Percentiles rank a stretch among this genome's conserved stretches.
These are phyloP conservation scores for Loripinus fragilis DNA, from an alignment of 2,888 invertebrate genomes.

Conservation along the genomic window DNA sequence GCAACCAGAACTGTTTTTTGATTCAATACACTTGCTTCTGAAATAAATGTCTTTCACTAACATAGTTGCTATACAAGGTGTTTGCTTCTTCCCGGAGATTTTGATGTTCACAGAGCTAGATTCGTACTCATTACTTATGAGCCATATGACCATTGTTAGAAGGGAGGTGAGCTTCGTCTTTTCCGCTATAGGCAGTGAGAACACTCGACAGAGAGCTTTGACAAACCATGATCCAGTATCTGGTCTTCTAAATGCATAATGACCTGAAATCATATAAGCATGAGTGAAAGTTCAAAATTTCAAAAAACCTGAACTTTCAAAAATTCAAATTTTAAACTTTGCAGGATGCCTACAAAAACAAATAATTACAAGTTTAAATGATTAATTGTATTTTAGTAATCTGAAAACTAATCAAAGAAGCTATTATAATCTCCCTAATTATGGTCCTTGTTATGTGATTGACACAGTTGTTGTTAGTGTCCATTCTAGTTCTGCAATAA, in stretches of 20 bases:
- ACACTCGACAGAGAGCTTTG: constrained; percentile 58
- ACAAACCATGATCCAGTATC: constrained; percentile 69
- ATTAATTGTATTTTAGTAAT: no score
- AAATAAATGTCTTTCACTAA: constrained; percentile 67
- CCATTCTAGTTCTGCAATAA: no score
- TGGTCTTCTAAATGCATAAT: constrained; percentile 67
- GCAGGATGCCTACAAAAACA: no score
- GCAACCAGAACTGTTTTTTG: no score
- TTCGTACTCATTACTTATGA: constrained; percentile 56
- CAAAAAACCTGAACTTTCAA: no score
- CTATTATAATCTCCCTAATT: no score
- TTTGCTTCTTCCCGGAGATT: constrained; percentile 66
- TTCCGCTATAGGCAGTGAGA: constrained; percentile 43
- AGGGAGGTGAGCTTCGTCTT: constrained; percentile 48
- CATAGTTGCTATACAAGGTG: constrained; percentile 68
- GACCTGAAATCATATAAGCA: constrained; percentile 48
- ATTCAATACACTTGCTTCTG: constrained; percentile 3
- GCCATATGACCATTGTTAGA: constrained; percentile 59
- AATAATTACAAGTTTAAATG: no score
- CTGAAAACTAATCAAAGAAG: no score
- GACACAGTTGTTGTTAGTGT: no score
- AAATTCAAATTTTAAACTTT: no score
- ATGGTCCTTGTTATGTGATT: no score
- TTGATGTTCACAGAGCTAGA: constrained; percentile 46
- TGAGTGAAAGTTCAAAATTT: no score